Evolutionary conservation across 2,888 invertebrate species (phyloP).

Genomic region (Biston betularia): DNA sequence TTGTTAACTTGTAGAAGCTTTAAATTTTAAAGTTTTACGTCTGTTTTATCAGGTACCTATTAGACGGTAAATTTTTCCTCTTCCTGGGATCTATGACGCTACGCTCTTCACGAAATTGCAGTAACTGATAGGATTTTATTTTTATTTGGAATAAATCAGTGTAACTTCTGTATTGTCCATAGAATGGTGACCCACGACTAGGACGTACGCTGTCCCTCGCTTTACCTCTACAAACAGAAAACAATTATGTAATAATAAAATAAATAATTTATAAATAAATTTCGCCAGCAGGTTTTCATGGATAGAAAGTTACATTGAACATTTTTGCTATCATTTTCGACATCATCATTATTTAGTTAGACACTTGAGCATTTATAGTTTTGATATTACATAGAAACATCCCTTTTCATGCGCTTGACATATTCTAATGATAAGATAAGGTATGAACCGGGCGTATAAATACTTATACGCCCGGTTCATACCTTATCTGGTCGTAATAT

Average conservation of each 20-base stretch:
- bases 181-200: constrained; percentile 69
- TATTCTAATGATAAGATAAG: too few relatives aligned
- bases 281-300: constrained; percentile 45
- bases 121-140: constrained; percentile 6
- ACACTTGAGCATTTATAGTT: constrained; percentile 1
- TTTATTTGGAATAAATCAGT: constrained; percentile 40
- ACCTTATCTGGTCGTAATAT: too few relatives aligned
- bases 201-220: constrained; percentile 67
- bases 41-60: not conserved
- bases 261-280: too few relatives aligned
- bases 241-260: constrained; percentile 67
- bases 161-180: constrained; percentile 72
- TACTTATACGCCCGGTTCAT: too few relatives aligned
- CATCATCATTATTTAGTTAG: not conserved
- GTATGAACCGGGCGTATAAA: too few relatives aligned
- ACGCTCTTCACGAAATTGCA: not conserved
- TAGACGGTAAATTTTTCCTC: not conserved
- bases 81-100: not conserved
- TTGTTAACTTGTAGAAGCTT: too few relatives aligned
- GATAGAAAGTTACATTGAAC: constrained; percentile 10
- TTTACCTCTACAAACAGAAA: constrained; percentile 65
- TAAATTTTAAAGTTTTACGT: too few relatives aligned
- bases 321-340: constrained; percentile 2
- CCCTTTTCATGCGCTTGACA: too few relatives aligned
- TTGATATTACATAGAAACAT: too few relatives aligned